Percentiles rank a stretch among this genome's conserved stretches.
Evolutionary conservation across 2,888 invertebrate genomes (phyloP).

Genomic region (Carcina quercana): DNA sequence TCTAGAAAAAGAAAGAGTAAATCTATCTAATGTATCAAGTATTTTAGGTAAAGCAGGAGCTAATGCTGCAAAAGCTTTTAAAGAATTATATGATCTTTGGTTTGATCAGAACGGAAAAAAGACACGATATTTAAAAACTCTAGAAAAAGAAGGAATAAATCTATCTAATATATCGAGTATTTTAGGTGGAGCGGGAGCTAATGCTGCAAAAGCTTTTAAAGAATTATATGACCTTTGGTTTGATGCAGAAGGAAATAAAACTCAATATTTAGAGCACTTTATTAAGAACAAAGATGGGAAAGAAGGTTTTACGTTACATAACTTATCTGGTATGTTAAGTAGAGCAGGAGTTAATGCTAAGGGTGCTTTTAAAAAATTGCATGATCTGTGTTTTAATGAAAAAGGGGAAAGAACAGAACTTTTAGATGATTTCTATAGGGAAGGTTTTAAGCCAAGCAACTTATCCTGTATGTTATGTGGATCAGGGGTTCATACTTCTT

Average conservation of each 20-base stretch:
- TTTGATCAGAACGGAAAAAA: not conserved
- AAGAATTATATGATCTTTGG: not conserved
- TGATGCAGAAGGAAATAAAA: conserved; percentile 21
- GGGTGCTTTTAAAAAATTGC: conserved; percentile 19
- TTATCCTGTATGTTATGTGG: conserved; percentile 27
- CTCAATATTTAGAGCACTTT: conserved; percentile 15
- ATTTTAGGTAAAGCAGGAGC: not conserved
- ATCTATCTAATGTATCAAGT: not conserved
- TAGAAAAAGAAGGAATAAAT: not conserved
- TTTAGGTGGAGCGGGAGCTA: not conserved
- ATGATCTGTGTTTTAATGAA: conserved; percentile 19
- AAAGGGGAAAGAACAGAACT: conserved; percentile 20
- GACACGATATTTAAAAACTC: not conserved
- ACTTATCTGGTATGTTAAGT: conserved; percentile 5
- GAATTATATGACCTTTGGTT: too few species aligned
- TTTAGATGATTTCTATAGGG: conserved; percentile 25
- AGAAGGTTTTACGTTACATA: conserved; percentile 1
- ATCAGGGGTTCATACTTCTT: conserved; percentile 20
- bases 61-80: not conserved
- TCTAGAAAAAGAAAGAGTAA: too few species aligned
- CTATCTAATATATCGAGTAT: not conserved
- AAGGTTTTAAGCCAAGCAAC: conserved; percentile 20
- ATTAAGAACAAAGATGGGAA: conserved; percentile 15
- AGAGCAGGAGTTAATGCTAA: conserved; percentile 20
- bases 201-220: conserved; percentile 13